These are phyloP conservation scores for Acleris cristana DNA, from an alignment of 2,888 invertebrate genomes.

Conservation along the genomic window DNA sequence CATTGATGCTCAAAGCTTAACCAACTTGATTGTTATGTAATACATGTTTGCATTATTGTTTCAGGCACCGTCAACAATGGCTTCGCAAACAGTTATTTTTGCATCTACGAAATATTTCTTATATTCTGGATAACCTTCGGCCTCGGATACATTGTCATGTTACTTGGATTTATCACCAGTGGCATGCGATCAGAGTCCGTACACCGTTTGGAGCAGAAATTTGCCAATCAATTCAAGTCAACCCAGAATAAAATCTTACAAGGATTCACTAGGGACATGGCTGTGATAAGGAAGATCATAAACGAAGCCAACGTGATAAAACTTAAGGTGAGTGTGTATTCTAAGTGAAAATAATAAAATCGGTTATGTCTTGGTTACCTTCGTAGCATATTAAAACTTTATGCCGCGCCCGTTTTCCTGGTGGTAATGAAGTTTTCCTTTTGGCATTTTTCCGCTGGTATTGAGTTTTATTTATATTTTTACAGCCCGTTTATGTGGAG, in stretches of 20 bases:
- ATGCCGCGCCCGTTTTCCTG: background rate
- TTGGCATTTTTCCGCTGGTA: constrained; percentile 1
- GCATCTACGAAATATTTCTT: constrained; percentile 91
- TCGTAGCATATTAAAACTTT: background rate
- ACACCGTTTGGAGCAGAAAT: constrained; percentile 88
- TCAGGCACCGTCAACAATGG: constrained; percentile 79
- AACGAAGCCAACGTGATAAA: constrained; percentile 92
- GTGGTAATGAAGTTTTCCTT: constrained; percentile 9
- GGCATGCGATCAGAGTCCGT: constrained; percentile 90
- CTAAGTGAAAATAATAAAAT: constrained; percentile 12
- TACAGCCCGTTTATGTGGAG: constrained; percentile 90
- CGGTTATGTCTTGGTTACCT: constrained; percentile 15
- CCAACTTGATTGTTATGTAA: too few relatives aligned
- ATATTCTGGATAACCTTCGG: constrained; percentile 96
- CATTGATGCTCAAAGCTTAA: too few relatives aligned
- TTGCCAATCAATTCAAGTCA: constrained; percentile 89
- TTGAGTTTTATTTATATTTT: constrained; percentile 43
- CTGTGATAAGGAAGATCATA: constrained; percentile 88
- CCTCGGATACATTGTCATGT: constrained; percentile 95
- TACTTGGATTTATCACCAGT: constrained; percentile 92
- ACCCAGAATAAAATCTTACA: constrained; percentile 91
- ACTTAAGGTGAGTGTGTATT: constrained; percentile 86
- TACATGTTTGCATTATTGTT: constrained; percentile 41
- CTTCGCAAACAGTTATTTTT: constrained; percentile 85
- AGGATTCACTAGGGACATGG: constrained; percentile 89